Evolutionary conservation across 2,888 invertebrate genomes (phyloP), one percentile per base, ranked within the genome.

Genomic region (Polydesmus complanatus): DNA sequence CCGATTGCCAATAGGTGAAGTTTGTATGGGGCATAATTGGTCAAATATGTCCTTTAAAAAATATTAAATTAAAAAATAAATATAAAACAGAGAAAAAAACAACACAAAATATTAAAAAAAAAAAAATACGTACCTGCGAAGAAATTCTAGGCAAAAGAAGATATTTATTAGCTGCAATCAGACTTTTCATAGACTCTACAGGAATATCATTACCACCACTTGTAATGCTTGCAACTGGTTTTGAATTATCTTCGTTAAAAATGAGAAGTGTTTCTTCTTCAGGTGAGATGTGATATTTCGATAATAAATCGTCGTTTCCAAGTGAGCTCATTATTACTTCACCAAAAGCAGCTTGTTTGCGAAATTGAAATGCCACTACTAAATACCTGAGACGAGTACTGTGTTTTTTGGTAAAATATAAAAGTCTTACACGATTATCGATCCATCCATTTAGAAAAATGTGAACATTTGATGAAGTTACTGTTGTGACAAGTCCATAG

Each of bases 351-450:
- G 94, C 87, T 65, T 88, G 79, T 69, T 88, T 85, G 67, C 87
- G 80, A 73, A 89, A 90, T 72, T 86, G 85, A 75, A 84, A 93
- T 47, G 94, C 93, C 64, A 88, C 84, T 64, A 93, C 80, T 65
- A 94, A 78, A 77, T 94, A 96, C 65, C 95, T 78, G 60, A 95
- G 79, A 58, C 92, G 81, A 60, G 89, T 83, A 14, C 82, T 81
- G 70, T 90, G 87, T 50, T 73, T 69, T 21, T 70, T 71, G 51
- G 73, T 73, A 74, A 94, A 88, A 69, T 95, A 85, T 61, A 96
- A 76, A 27, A 88, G 92, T 65, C 94, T 81, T 51, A 95, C 90
- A 73, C 85, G 81, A 74, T 96, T 96, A 76, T 96, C 95, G 63
- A 82, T 81, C 86, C 94, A 95, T 59, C 92, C 91, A 54, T 81